Conservation (phyloP, 2,113 vertebrate genomes). For the Tyrannus savana region DNA sequence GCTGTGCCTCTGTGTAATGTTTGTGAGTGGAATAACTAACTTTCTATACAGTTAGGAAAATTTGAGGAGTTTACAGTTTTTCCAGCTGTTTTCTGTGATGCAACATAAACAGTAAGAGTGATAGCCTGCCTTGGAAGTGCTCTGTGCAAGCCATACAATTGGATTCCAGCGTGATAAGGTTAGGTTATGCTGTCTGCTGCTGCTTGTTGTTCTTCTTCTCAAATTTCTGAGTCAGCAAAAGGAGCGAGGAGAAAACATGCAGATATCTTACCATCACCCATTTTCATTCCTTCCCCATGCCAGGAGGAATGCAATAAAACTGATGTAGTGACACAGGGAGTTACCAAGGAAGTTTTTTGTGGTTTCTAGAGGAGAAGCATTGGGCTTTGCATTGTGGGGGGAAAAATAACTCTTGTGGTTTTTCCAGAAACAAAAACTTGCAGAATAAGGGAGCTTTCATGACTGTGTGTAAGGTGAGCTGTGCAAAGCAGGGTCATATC, state of each 20-base stretch:
- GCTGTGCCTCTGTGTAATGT: not conserved
- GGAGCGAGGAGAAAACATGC: not conserved
- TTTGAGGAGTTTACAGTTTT: constrained; percentile 27
- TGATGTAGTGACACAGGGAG: constrained; percentile 7
- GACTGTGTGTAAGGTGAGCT: not conserved
- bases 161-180: constrained; percentile 28
- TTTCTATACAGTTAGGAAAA: constrained; percentile 52
- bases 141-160: not conserved
- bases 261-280: constrained; percentile 27
- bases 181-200: constrained; percentile 10
- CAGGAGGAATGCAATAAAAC: constrained; percentile 10
- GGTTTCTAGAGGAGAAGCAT: not conserved
- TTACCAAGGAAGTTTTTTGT: constrained; percentile 21
- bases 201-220: not conserved
- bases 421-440: not conserved
- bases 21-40: not conserved
- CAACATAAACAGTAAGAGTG: constrained; percentile 40
- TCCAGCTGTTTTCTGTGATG: constrained; percentile 66
- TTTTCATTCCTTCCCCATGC: constrained; percentile 17
- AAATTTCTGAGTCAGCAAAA: constrained; percentile 70
- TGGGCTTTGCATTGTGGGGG: not conserved
- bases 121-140: not conserved
- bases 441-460: not conserved
- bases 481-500: not conserved
- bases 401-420: not conserved